Base-by-base conservation (phyloP, 2,888 invertebrate genomes). In the Eurois occulta region DNA sequence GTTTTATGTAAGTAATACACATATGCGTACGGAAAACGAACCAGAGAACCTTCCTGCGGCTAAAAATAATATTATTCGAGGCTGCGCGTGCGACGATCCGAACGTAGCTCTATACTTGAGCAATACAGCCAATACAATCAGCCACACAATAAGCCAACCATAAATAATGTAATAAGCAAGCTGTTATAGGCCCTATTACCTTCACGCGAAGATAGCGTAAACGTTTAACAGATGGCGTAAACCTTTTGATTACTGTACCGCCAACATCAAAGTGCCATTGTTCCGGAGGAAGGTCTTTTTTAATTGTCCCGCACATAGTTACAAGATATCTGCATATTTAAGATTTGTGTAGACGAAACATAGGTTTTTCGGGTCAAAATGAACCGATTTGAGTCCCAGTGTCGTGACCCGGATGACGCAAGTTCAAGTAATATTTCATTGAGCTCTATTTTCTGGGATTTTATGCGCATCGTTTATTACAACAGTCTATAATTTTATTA, bases 61-160 rank as follows among this genome's bases (percentile, higher is more conserved):
- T 96, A 95, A 96, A 96, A 95, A 95, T 95, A 94, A 93, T 94
- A 92, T 93, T 93, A 87, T 91, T 92, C 95, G 95, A 96, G 96
- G 96, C 92, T 96, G 94, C 94, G 95, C 94, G 94, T 93, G 93
- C 94, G 94, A 91, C 93, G 94, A 91, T 92, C 91, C 88, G 87
- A 85, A 80, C 82, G 77, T 86, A 87, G 8, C 10, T 38, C 80
- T 80, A 88, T 83, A 90, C 87, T 86, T 90, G 87, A 89, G 86
- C 86, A 87, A 85, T 88, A 89, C 88, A 89, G 86, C 87, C 86
- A 87, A 86, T 89, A 89, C 89, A 88, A 88, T 88, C 87, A 84
- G 84, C 89, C 83, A 85, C 87, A 87, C 84, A 88, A 88, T 87
- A 83, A 87, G 86, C 85, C 87, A 83, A 85, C 85, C 80, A 84